phyloP scores from a whole-genome alignment of 2,888 invertebrate species.

The Mesorhabditis spiculigera region DNA sequence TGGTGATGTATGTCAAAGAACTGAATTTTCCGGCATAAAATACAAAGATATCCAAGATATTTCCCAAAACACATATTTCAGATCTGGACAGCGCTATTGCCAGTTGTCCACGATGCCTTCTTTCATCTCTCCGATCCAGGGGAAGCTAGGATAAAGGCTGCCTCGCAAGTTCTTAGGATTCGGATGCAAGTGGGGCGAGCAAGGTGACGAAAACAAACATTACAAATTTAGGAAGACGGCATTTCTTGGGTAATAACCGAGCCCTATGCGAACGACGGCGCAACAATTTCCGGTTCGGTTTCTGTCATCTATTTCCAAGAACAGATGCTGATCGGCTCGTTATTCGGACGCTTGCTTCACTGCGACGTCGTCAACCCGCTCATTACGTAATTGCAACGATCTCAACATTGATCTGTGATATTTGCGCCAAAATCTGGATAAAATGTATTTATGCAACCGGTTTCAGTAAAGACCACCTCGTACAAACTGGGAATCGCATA shows the following conservation, averaged over 20 bases:
- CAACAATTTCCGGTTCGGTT: conserved; percentile 35
- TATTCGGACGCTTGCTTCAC: conserved; percentile 34
- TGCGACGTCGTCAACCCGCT: conserved; percentile 41
- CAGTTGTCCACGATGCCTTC: conserved; percentile 32
- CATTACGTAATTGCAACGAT: conserved; percentile 19
- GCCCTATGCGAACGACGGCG: conserved; percentile 55
- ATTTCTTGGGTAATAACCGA: conserved; percentile 55
- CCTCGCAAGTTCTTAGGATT: conserved; percentile 44
- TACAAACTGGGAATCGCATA: too few relatives aligned
- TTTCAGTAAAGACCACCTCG: too few relatives aligned
- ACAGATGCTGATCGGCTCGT: conserved; percentile 51
- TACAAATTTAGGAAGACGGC: conserved; percentile 28
- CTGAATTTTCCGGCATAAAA: not conserved
- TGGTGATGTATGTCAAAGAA: conserved; percentile 15
- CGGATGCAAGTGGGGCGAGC: conserved; percentile 38
- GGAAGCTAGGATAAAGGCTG: conserved; percentile 18
- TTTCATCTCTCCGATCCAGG: conserved; percentile 18
- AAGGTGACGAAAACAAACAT: not conserved
- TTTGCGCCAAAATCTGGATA: too few relatives aligned
- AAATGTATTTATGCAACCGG: too few relatives aligned
- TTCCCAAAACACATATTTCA: conserved; percentile 6
- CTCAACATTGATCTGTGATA: too few relatives aligned
- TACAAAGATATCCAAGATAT: not conserved
- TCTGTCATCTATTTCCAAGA: conserved; percentile 30
- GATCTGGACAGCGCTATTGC: conserved; percentile 40